These are phyloP conservation scores for Thalassaphorura encarpata DNA, from an alignment of 1,140 invertebrate species.

Conservation along the genomic window DNA sequence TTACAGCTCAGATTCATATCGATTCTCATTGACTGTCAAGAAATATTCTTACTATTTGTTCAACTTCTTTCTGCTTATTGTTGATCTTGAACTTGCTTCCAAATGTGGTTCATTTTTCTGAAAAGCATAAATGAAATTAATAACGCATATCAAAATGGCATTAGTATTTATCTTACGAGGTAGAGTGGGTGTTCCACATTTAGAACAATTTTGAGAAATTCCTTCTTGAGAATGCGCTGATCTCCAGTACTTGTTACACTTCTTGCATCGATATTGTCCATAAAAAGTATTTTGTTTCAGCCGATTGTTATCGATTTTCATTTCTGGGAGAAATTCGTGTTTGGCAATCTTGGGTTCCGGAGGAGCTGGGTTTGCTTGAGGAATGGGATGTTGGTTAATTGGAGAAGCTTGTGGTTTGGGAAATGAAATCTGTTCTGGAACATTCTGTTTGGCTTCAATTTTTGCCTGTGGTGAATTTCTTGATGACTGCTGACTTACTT, in stretches of 20 bases:
- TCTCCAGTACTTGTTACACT: neutral
- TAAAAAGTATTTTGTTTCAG: neutral
- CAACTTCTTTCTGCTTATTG: no score
- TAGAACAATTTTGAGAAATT: neutral
- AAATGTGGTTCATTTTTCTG: no score
- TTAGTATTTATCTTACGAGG: neutral
- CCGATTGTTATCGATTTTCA: neutral
- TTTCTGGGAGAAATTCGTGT: neutral
- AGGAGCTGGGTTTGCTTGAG: neutral
- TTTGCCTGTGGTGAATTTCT: neutral
- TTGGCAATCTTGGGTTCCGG: neutral
- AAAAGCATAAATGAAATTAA: no score
- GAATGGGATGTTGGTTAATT: neutral
- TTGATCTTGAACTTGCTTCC: no score
- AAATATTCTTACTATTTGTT: no score
- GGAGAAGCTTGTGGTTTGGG: neutral
- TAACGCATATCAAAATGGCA: no score
- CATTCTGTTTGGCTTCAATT: neutral
- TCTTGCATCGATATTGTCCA: neutral
- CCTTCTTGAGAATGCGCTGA: neutral
- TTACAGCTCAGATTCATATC: neutral
- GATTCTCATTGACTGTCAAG: neutral
- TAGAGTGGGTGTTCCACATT: constrained; percentile 1
- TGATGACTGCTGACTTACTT: neutral
- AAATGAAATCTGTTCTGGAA: neutral